Percentiles rank a stretch among this genome's conserved stretches.
Evolutionary conservation across 2,113 vertebrate genomes (phyloP).

Genomic region (Noctilio leporinus): DNA sequence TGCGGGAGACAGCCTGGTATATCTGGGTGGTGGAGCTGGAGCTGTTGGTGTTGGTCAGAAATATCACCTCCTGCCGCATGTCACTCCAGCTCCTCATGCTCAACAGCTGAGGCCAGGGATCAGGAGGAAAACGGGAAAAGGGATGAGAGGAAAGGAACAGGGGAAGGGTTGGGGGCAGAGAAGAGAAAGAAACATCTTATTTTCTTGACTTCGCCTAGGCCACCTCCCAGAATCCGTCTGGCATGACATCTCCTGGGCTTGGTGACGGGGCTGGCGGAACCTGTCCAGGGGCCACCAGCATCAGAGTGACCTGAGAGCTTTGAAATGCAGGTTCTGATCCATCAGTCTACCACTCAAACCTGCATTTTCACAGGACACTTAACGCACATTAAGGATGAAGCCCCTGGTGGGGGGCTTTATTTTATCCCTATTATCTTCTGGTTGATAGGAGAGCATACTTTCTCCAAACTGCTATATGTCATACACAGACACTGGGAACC

Average conservation of each 20-base stretch:
- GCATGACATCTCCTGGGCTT: not conserved
- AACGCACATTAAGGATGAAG: not conserved
- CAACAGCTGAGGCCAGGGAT: constrained; percentile 79
- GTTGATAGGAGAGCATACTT: not conserved
- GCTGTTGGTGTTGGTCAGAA: constrained; percentile 83
- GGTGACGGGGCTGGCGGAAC: not conserved
- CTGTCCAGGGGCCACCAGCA: not conserved
- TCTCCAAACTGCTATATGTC: not conserved
- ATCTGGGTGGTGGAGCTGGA: constrained; percentile 88
- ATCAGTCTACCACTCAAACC: not conserved
- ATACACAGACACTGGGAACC: not conserved
- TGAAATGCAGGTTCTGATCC: not conserved
- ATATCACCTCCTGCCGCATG: constrained; percentile 92
- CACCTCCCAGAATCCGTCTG: not conserved
- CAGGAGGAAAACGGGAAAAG: accelerated
- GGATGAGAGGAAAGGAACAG: not conserved
- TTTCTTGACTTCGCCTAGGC: not conserved
- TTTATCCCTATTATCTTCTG: not conserved
- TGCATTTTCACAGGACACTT: not conserved
- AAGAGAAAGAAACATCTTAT: constrained; percentile 11
- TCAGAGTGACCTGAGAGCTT: not conserved
- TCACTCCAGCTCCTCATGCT: constrained; percentile 94
- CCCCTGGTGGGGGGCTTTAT: not conserved
- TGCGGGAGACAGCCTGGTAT: constrained; percentile 96
- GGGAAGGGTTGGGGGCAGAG: not conserved